These are phyloP conservation scores for Eupleurogrammus muticus DNA, from an alignment of 2,797 vertebrate genomes.

Conservation along the genomic window DNA sequence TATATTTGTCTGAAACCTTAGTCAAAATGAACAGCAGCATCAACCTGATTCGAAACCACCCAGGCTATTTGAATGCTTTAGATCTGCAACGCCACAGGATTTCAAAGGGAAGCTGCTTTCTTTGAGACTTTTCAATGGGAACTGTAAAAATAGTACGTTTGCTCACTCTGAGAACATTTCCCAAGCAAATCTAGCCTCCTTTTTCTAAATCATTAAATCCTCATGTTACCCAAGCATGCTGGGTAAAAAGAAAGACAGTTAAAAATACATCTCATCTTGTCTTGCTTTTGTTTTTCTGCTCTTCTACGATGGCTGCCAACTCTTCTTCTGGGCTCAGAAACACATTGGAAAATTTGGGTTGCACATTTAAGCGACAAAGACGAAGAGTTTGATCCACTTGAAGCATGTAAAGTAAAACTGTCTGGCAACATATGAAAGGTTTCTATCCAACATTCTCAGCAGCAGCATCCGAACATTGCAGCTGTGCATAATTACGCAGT, in stretches of 20 bases:
- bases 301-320: slow-evolving; percentile 12
- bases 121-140: slow-evolving; percentile 5
- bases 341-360: neutral
- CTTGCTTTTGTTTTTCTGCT: slow-evolving; percentile 1
- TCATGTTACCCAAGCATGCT: neutral
- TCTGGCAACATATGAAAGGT: neutral
- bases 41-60: slow-evolving; percentile 18
- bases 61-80: slow-evolving; percentile 12
- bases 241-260: slow-evolving; percentile 29
- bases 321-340: slow-evolving; percentile 2
- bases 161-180: slow-evolving; percentile 7
- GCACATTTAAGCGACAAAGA: neutral
- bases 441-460: neutral
- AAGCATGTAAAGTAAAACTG: slow-evolving; percentile 11
- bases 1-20: slow-evolving; percentile 1
- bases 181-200: slow-evolving; percentile 19
- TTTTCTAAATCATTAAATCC: slow-evolving; percentile 25
- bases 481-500: slow-evolving; percentile 27
- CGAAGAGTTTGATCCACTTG: slow-evolving; percentile 11
- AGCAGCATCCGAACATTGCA: slow-evolving; percentile 14
- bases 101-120: slow-evolving; percentile 8
- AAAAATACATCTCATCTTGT: slow-evolving; percentile 16
- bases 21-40: slow-evolving; percentile 10
- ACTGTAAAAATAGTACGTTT: slow-evolving; percentile 9
- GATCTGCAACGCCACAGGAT: slow-evolving; percentile 1